Evolutionary conservation across 1,140 invertebrate species (phyloP).

Genomic region (Drosophila miranda): DNA sequence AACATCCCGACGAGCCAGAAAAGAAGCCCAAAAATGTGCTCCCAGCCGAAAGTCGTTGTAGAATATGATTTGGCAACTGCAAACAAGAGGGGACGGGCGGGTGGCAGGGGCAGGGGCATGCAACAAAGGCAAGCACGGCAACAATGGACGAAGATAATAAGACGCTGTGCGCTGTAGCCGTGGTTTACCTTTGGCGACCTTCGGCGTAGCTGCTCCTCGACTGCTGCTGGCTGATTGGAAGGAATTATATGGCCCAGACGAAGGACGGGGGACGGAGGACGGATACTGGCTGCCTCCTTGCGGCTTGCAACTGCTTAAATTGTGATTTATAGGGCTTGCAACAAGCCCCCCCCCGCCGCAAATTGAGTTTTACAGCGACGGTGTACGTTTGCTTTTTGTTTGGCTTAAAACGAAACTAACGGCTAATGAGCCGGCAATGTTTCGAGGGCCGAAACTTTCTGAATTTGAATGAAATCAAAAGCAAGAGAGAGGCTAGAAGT

Average conservation of each 20-base stretch:
- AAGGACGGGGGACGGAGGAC: too few species aligned
- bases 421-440: constrained; percentile 66
- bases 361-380: constrained; percentile 45
- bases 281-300: constrained; percentile 1
- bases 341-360: constrained; percentile 15
- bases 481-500: constrained; percentile 11
- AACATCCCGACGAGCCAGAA: constrained; percentile 16
- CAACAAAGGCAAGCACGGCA: constrained; percentile 29
- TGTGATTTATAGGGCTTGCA: constrained; percentile 71
- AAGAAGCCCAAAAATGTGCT: constrained; percentile 21
- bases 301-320: constrained; percentile 54
- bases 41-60: constrained; percentile 46
- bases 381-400: constrained; percentile 24
- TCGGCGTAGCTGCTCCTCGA: constrained; percentile 30
- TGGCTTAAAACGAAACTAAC: constrained; percentile 57
- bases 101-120: constrained; percentile 14
- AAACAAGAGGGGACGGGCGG: constrained; percentile 4
- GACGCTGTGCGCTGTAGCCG: constrained; percentile 29
- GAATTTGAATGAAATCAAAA: constrained; percentile 67
- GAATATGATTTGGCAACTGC: constrained; percentile 51
- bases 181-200: constrained; percentile 67
- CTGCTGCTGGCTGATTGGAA: constrained; percentile 61
- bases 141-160: constrained; percentile 68
- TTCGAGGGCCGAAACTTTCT: constrained; percentile 42
- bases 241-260: constrained; percentile 68